Base-by-base conservation (phyloP, 2,888 invertebrate genomes). In the Bellardia bayeri region DNA sequence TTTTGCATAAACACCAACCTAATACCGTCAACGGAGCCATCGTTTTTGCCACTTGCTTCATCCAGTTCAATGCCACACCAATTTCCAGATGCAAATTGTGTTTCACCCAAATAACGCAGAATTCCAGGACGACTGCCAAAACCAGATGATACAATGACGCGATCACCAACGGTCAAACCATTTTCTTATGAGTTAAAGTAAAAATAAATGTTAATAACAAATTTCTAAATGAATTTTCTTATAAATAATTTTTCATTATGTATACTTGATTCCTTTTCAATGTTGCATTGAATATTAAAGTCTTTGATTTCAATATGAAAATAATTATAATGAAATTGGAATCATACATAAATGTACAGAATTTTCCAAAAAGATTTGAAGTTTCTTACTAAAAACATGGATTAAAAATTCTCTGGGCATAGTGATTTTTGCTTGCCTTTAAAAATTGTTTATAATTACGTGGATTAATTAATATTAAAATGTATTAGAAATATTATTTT, bases 41-140 rank as follows among this genome's bases (percentile, higher is more conserved):
- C 98, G 94, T 99, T 99, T 94, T 99, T 99, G 78, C 99, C 99
- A 85, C 97, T 94, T 0, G 98, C 96, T 89, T 98, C 98, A 92
- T 99, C 98, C 90, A 99, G 95, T 93, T 99, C 98, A 30, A 99
- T 97, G 37, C 99, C 99, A 88, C 97, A 98, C 99, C 99, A 99
- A 90, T 98, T 96, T 51, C 99, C 99, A 51, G 96, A 94, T 1
- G 99, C 98, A 93, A 99, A 99, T 91, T 98, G 97, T 49, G 99
- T 97, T 74, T 95, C 94, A 40, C 99, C 99, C 89, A 98, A 95
- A 93, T 96, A 99, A 89, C 97, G 95, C 76, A 99, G 95, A 56
- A 96, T 96, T 76, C 99, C 99, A 14, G 97, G 96, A 94, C 98
- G 98, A 90, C 97, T 97, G 86, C 98, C 98, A 91, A 97, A 96